A percentile compares a stretch with the other conserved stretches of the same genome.
Evolutionary conservation across 2,113 vertebrate species (phyloP).

Genomic region (Mesembrinibis cayennensis): DNA sequence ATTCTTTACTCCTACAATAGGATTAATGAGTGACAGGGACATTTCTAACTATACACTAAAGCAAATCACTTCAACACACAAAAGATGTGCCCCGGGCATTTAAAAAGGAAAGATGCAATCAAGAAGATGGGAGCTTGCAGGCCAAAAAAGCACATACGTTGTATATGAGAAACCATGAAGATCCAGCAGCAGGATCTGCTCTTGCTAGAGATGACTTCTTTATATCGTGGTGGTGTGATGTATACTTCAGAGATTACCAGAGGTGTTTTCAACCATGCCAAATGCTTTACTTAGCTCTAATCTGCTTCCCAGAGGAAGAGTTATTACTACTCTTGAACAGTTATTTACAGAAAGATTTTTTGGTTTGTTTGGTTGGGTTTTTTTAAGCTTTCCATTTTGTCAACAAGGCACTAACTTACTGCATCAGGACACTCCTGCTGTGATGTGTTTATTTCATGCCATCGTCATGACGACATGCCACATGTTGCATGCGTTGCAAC

Average conservation of each 20-base stretch:
- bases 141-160: not conserved
- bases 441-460: not conserved
- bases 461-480: not conserved
- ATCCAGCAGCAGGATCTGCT: not conserved
- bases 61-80: slow-evolving; percentile 2
- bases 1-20: slow-evolving; percentile 37
- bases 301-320: not conserved
- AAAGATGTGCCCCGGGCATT: not conserved
- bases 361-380: not conserved
- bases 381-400: not conserved
- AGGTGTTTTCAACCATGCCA: not conserved
- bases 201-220: not conserved
- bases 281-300: not conserved
- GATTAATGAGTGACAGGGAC: not conserved
- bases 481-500: too few species aligned
- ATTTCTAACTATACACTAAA: slow-evolving; percentile 45
- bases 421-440: not conserved
- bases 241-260: not conserved
- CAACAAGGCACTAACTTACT: not conserved
- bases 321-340: not conserved
- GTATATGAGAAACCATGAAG: not conserved
- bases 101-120: not conserved
- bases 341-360: not conserved
- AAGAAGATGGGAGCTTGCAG: not conserved
- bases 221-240: not conserved